A percentile compares a stretch with the other conserved stretches of the same genome.
Evolutionary conservation across 2,888 invertebrate genomes (phyloP).

Genomic region (Trachelus troglodyta): DNA sequence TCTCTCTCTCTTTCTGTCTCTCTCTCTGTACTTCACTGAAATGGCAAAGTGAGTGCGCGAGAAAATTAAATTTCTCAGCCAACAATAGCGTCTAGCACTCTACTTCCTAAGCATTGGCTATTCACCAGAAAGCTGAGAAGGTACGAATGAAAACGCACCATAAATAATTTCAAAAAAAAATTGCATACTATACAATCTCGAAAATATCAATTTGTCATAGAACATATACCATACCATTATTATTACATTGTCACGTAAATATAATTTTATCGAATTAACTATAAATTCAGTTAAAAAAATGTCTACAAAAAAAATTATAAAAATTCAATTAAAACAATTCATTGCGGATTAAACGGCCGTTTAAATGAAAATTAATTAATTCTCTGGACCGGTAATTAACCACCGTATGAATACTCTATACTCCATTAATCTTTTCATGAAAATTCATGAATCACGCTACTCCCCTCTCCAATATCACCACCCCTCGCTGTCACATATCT

Average conservation of each 20-base stretch:
- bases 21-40: background rate
- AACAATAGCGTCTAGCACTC: background rate
- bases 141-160: background rate
- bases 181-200: background rate
- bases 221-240: background rate
- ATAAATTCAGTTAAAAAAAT: background rate
- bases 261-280: too few species aligned
- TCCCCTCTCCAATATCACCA: background rate
- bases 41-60: background rate
- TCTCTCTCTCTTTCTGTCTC: too few species aligned
- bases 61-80: background rate
- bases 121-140: background rate
- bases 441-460: background rate
- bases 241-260: background rate
- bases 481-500: too few species aligned
- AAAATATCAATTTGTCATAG: background rate
- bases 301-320: accelerated
- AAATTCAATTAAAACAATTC: background rate
- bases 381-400: background rate
- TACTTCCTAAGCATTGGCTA: background rate
- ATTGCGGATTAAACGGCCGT: background rate
- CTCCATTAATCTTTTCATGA: background rate
- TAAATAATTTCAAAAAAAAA: background rate
- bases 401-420: background rate
- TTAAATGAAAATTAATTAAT: background rate